Conservation (phyloP, 2,113 vertebrate species). For the Zosterops pallidus region DNA sequence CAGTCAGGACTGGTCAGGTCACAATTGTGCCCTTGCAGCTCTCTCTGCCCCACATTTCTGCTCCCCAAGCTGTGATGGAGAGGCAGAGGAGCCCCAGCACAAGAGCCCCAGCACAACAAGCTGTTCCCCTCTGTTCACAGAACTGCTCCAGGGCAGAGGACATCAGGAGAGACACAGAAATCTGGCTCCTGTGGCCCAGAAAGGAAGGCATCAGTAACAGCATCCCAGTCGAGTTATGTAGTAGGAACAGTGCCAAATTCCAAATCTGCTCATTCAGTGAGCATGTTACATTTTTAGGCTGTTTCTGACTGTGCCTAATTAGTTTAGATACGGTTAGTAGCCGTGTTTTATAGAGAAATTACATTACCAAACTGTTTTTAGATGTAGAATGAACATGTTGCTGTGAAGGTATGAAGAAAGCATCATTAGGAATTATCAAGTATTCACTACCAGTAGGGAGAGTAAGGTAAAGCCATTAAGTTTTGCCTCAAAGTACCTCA, state of each 20-base stretch:
- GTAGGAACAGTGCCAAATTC: conserved; percentile 51
- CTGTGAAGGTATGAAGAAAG: conserved; percentile 12
- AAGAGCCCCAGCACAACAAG: neutral
- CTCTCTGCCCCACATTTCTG: neutral
- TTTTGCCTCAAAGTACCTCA: conserved; percentile 17
- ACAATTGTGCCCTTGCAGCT: accelerated
- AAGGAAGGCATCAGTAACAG: neutral
- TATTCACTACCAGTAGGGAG: neutral
- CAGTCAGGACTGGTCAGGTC: neutral
- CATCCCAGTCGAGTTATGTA: neutral
- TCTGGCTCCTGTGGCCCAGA: neutral
- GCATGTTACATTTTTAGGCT: conserved; percentile 31
- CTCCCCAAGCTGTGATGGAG: neutral
- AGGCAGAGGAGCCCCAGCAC: neutral
- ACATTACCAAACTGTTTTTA: conserved; percentile 27
- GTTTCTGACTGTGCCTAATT: conserved; percentile 60
- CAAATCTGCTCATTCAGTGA: conserved; percentile 59
- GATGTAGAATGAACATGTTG: conserved; percentile 25
- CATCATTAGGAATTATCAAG: conserved; percentile 43
- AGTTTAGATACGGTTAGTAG: conserved; percentile 56
- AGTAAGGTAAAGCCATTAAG: conserved; percentile 41
- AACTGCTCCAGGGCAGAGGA: neutral
- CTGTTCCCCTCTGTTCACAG: neutral
- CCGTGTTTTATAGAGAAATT: conserved; percentile 46
- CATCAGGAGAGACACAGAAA: neutral